Percentiles rank a stretch among this genome's conserved stretches.
These are phyloP conservation scores for Eristalis tenax DNA, from an alignment of 2,888 invertebrate species.

Conservation along the genomic window DNA sequence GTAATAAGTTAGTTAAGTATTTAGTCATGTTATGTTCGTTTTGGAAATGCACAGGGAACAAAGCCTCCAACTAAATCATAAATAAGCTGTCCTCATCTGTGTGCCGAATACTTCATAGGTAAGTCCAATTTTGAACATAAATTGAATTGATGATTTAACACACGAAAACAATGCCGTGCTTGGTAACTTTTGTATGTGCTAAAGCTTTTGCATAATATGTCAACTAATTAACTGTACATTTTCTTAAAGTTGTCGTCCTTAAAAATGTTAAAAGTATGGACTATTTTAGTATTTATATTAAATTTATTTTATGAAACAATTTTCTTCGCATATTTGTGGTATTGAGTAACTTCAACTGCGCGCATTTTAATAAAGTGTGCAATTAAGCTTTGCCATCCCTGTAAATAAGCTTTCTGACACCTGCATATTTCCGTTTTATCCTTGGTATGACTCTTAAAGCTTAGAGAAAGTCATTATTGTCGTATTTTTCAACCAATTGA, in stretches of 20 bases:
- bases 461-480: slow-evolving; percentile 39
- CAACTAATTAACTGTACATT: no score
- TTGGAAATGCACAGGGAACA: not conserved
- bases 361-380: slow-evolving; percentile 4
- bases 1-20: slow-evolving; percentile 8
- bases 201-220: not conserved
- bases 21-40: not conserved
- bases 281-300: not conserved
- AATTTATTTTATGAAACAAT: not conserved
- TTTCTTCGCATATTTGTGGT: not conserved
- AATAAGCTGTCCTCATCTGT: not conserved
- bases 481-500: slow-evolving; percentile 47
- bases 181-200: not conserved
- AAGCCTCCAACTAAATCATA: not conserved
- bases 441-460: slow-evolving; percentile 36
- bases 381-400: slow-evolving; percentile 34
- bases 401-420: slow-evolving; percentile 27
- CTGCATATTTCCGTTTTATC: slow-evolving; percentile 13
- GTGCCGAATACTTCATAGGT: not conserved
- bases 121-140: not conserved
- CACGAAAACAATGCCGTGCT: not conserved
- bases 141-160: not conserved
- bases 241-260: no score
- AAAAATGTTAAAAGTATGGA: no score
- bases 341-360: slow-evolving; percentile 3